A percentile compares a stretch with the other conserved stretches of the same genome.
Conservation (phyloP, 1,140 invertebrate species). For the Cataglyphis hispanica region DNA sequence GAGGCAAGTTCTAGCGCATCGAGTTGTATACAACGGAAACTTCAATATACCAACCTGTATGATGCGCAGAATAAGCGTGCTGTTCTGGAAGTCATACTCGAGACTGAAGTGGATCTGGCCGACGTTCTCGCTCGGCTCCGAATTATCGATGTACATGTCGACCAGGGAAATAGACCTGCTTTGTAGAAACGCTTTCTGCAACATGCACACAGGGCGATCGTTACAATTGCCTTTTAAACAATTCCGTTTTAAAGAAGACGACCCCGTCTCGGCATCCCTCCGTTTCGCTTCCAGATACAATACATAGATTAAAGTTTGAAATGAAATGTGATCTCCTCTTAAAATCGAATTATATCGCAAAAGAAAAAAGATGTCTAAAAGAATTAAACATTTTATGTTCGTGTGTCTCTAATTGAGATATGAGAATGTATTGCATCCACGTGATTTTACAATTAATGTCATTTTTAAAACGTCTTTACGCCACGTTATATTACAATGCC, state of each 20-base stretch:
- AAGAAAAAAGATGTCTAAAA: background rate
- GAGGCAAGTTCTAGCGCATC: constrained; percentile 6
- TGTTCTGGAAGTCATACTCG: constrained; percentile 98
- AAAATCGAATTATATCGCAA: constrained; percentile 21
- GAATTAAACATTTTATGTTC: constrained; percentile 10
- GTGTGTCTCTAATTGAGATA: background rate
- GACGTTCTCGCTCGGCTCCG: constrained; percentile 95
- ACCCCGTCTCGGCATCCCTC: background rate
- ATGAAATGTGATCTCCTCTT: constrained; percentile 12
- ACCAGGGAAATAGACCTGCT: constrained; percentile 96
- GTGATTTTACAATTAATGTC: no score
- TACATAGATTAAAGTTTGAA: background rate
- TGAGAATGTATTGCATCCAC: background rate
- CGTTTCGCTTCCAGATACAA: background rate
- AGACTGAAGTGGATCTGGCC: constrained; percentile 98
- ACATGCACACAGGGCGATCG: constrained; percentile 23
- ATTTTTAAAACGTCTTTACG: no score
- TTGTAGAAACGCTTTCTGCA: constrained; percentile 91
- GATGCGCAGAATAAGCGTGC: constrained; percentile 96
- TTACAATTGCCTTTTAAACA: constrained; percentile 29
- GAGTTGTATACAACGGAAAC: background rate
- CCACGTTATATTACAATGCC: no score
- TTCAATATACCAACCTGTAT: constrained; percentile 90
- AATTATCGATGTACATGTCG: constrained; percentile 98
- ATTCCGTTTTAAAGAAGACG: background rate